These are phyloP conservation scores for Chrysemys picta DNA, from an alignment of 2,113 vertebrate genomes.

Conservation along the genomic window DNA sequence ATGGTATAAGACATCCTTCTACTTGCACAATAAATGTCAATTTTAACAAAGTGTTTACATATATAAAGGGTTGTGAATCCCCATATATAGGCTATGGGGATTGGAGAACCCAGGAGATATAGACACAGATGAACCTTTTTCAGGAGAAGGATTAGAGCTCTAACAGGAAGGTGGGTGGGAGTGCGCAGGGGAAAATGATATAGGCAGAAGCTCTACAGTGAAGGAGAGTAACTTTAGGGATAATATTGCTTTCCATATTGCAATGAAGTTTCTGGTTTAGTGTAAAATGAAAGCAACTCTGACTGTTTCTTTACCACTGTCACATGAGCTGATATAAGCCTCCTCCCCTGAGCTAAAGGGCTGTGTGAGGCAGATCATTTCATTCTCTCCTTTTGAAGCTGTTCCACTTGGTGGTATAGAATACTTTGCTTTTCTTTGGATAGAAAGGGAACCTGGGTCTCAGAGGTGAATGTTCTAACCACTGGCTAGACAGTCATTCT, in stretches of 20 bases:
- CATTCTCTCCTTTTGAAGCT: too few relatives aligned
- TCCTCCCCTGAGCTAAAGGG: too few relatives aligned
- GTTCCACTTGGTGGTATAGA: too few relatives aligned
- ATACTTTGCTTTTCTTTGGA: too few relatives aligned
- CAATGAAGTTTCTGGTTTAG: not conserved
- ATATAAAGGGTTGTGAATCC: not conserved
- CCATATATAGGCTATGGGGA: not conserved
- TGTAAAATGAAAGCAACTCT: not conserved
- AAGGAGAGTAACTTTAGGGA: not conserved
- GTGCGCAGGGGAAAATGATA: not conserved
- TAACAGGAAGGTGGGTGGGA: too few relatives aligned
- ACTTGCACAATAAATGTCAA: not conserved
- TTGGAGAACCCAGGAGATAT: not conserved
- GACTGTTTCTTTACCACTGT: not conserved
- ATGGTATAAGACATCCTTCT: not conserved
- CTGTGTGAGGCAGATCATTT: too few relatives aligned
- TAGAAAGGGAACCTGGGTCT: too few relatives aligned
- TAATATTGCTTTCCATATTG: not conserved
- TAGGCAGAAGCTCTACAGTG: not conserved
- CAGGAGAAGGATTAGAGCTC: not conserved
- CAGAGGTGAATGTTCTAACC: too few relatives aligned
- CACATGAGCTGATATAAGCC: not conserved
- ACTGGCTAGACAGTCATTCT: too few relatives aligned
- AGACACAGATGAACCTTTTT: not conserved
- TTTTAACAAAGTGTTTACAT: not conserved